A percentile compares a stretch with the other conserved stretches of the same genome.
Conservation (phyloP, 2,888 invertebrate species). For the Acleris literana region DNA sequence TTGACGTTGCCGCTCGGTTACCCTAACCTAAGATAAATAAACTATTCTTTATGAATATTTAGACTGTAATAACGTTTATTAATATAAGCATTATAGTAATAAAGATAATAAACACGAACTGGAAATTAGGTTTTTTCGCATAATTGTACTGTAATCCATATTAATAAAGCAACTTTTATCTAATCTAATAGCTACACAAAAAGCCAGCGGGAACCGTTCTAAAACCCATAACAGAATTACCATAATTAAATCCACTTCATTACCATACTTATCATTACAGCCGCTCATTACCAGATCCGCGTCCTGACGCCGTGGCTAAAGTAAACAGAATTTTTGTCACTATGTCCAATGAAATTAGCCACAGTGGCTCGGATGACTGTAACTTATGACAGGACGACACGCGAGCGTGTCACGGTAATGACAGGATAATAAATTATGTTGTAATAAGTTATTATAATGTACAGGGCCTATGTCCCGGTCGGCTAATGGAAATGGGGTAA, state of each 20-base stretch:
- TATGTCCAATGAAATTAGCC: conserved; percentile 80
- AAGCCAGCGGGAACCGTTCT: conserved; percentile 66
- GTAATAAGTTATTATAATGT: conserved; percentile 82
- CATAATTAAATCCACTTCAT: conserved; percentile 66
- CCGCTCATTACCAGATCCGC: conserved; percentile 55
- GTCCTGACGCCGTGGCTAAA: conserved; percentile 63
- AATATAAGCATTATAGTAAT: too few species aligned
- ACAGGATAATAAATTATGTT: conserved; percentile 82
- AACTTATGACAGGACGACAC: conserved; percentile 77
- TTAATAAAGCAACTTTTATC: conserved; percentile 24
- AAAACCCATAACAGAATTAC: conserved; percentile 61
- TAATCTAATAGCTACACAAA: conserved; percentile 41
- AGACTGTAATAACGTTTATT: not conserved
- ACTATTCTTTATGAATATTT: conserved; percentile 30
- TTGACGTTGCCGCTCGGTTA: conserved; percentile 51
- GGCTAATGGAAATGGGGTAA: conserved; percentile 61
- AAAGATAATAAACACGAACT: too few species aligned
- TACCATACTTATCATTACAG: conserved; percentile 65
- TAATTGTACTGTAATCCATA: conserved; percentile 9
- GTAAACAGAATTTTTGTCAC: conserved; percentile 83
- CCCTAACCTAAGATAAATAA: conserved; percentile 40
- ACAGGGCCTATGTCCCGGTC: conserved; percentile 62
- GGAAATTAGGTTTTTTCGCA: too few species aligned
- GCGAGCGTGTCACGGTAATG: conserved; percentile 78
- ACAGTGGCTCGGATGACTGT: conserved; percentile 60